Percentiles rank a stretch among this genome's conserved stretches.
These are phyloP conservation scores for Metridium senile DNA, from an alignment of 92 coral and sea anemone genomes.

Conservation along the genomic window DNA sequence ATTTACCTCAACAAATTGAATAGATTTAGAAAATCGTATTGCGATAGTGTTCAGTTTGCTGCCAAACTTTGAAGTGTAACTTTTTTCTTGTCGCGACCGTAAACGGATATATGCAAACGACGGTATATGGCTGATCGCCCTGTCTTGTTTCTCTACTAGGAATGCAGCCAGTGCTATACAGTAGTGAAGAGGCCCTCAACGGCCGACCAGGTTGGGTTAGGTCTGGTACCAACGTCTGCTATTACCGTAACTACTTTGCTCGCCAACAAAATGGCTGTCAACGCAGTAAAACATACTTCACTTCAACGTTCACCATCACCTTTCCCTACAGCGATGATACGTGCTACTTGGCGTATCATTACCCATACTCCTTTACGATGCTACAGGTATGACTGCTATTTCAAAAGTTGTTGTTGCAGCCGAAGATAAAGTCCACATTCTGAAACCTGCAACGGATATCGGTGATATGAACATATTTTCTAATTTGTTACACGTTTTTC, in stretches of 20 bases:
- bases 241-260: conserved; percentile 86
- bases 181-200: conserved; percentile 81
- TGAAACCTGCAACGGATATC: too few relatives aligned
- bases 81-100: too few relatives aligned
- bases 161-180: conserved; percentile 97
- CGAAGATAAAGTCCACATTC: too few relatives aligned
- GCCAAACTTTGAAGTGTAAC: too few relatives aligned
- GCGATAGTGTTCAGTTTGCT: too few relatives aligned
- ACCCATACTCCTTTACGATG: conserved; percentile 95
- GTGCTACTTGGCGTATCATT: conserved; percentile 96
- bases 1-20: too few relatives aligned
- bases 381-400: conserved; percentile 96
- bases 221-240: conserved; percentile 82
- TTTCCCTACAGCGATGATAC: conserved; percentile 86
- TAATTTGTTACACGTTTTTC: too few relatives aligned
- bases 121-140: not conserved
- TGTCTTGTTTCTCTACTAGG: conserved; percentile 39
- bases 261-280: conserved; percentile 73
- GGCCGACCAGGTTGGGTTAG: conserved; percentile 96
- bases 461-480: too few relatives aligned
- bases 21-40: too few relatives aligned
- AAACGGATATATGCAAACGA: conserved; percentile 9
- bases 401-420: too few relatives aligned
- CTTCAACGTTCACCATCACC: conserved; percentile 85
- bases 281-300: conserved; percentile 88